A percentile compares a stretch with the other conserved stretches of the same genome.
phyloP scores from a whole-genome alignment of 2,888 invertebrate genomes.

The Lithophane socia region DNA sequence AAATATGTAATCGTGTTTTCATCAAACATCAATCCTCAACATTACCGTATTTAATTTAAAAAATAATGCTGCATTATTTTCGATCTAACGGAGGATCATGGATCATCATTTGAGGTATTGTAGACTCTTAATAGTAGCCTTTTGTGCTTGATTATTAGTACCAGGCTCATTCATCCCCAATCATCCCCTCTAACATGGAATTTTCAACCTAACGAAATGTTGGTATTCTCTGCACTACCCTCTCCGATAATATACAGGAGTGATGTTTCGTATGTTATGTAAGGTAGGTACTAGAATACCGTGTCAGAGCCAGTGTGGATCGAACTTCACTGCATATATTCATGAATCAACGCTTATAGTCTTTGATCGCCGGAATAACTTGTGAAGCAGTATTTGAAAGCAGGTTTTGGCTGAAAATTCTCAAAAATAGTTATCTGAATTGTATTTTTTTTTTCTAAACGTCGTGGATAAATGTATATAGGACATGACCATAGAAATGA shows the following conservation, averaged over 20 bases:
- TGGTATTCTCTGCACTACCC: not conserved
- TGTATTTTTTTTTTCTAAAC: not conserved
- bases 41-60: too few relatives aligned
- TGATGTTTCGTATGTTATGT: slow-evolving; percentile 5
- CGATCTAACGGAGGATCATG: too few relatives aligned
- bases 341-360: slow-evolving; percentile 49
- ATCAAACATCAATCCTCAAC: too few relatives aligned
- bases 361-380: slow-evolving; percentile 46
- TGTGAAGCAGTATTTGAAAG: slow-evolving; percentile 21
- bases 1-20: too few relatives aligned
- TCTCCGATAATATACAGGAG: not conserved
- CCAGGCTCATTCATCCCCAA: too few relatives aligned
- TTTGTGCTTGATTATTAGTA: too few relatives aligned
- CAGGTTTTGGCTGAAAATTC: not conserved
- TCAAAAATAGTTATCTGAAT: not conserved
- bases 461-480: not conserved
- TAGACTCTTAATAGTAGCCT: too few relatives aligned
- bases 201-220: not conserved
- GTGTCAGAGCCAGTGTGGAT: slow-evolving; percentile 14
- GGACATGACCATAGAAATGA: not conserved
- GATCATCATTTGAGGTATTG: too few relatives aligned
- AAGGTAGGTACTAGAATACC: slow-evolving; percentile 11
- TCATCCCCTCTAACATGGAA: too few relatives aligned
- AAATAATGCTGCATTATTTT: too few relatives aligned
- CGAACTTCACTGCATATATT: slow-evolving; percentile 46